Conservation (phyloP, 2,113 vertebrate genomes). For the Crotalus horridus region DNA sequence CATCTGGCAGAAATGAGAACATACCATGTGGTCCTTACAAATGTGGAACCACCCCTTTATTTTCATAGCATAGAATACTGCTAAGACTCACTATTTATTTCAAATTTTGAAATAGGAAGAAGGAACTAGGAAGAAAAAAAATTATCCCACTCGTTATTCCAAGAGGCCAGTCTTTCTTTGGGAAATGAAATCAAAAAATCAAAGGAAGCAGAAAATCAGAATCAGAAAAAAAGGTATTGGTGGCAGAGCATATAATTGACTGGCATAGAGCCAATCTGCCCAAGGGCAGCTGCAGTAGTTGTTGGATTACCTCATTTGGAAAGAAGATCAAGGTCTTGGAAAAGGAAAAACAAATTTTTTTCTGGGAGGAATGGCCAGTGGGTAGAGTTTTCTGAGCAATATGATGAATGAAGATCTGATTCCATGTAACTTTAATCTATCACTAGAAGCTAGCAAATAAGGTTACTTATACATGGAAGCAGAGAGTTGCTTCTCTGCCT, state of each 20-base stretch:
- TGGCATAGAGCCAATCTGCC: slow-evolving; percentile 20
- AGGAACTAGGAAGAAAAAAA: not conserved
- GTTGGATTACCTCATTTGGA: slow-evolving; percentile 34
- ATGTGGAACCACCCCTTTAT: not conserved
- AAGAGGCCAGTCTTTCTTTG: not conserved
- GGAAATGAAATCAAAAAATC: not conserved
- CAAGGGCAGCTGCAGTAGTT: slow-evolving; percentile 7
- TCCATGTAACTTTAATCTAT: slow-evolving; percentile 7
- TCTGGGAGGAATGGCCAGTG: slow-evolving; percentile 9
- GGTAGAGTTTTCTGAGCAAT: not conserved
- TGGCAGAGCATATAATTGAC: slow-evolving; percentile 1
- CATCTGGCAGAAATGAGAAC: not conserved
- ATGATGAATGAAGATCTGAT: not conserved
- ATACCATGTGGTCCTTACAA: not conserved
- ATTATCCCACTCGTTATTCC: not conserved
- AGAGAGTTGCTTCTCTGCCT: not conserved
- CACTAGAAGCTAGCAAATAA: not conserved
- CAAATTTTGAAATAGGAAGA: not conserved
- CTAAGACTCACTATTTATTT: not conserved
- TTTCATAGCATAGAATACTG: not conserved
- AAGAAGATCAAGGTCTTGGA: slow-evolving; percentile 25
- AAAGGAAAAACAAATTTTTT: slow-evolving; percentile 20
- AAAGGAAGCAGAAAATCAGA: slow-evolving; percentile 15
- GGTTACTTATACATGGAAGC: not conserved
- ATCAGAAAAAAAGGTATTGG: not conserved